Evolutionary conservation across 2,113 vertebrate genomes (phyloP).

Genomic region (Nesogale talazaci): DNA sequence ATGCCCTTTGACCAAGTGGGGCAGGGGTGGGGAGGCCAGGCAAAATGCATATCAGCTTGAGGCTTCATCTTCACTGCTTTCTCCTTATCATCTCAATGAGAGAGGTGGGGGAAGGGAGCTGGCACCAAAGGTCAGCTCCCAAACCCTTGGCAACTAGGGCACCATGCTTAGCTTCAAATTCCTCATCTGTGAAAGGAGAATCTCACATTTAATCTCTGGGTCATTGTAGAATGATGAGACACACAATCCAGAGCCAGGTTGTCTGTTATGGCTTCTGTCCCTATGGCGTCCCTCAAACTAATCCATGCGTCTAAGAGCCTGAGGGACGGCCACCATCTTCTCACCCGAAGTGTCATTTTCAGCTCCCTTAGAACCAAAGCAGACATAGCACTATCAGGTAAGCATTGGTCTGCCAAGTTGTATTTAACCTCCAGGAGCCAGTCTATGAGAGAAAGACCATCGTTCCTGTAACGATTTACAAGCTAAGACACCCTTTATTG

Average conservation of each 20-base stretch:
- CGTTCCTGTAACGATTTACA: no score
- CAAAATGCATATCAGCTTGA: not conserved
- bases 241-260: no score
- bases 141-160: not conserved
- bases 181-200: not conserved
- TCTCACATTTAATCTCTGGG: not conserved
- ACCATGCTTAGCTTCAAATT: not conserved
- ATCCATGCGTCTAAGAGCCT: not conserved
- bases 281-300: not conserved
- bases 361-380: not conserved
- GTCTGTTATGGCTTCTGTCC: not conserved
- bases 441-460: no score
- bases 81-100: slow-evolving; percentile 4
- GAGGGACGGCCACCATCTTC: not conserved
- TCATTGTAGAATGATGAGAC: not conserved
- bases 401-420: no score
- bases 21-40: not conserved
- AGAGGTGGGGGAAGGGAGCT: not conserved
- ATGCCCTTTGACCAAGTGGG: slow-evolving; percentile 2
- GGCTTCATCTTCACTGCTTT: not conserved
- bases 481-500: no score
- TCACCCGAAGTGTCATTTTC: not conserved
- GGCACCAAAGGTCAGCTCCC: not conserved
- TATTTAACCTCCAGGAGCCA: no score
- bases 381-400: not conserved